phyloP scores from a whole-genome alignment of 2,888 invertebrate genomes.

The Folsomia manolachei region DNA sequence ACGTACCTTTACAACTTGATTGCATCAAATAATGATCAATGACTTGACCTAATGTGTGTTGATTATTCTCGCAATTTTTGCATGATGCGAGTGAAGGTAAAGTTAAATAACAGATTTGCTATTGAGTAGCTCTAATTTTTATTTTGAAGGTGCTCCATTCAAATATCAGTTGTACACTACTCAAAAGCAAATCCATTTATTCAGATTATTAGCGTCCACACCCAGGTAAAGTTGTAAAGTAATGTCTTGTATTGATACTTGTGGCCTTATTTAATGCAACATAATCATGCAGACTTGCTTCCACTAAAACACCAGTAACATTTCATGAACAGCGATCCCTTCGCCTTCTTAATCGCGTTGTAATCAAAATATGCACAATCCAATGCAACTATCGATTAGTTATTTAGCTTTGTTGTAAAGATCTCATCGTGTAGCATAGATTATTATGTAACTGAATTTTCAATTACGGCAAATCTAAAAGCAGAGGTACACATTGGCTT shows the following conservation, averaged over 20 bases:
- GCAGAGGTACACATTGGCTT: no score
- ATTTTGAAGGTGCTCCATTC: not conserved
- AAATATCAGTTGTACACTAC: not conserved
- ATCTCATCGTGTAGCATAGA: no score
- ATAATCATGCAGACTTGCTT: no score
- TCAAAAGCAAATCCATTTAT: not conserved
- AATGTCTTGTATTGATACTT: not conserved
- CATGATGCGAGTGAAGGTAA: no score
- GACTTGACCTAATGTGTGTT: not conserved
- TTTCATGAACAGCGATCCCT: no score
- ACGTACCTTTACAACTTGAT: not conserved
- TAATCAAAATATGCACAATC: not conserved
- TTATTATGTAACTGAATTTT: no score
- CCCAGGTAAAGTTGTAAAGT: not conserved
- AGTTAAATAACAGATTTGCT: no score
- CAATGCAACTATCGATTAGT: not conserved
- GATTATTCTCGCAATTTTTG: not conserved
- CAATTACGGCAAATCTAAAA: no score
- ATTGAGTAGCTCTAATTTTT: not conserved
- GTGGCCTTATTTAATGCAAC: not conserved
- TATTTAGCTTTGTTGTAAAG: no score
- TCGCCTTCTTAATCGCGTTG: slow-evolving; percentile 11
- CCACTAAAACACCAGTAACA: no score
- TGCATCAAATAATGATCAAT: not conserved
- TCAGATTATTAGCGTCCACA: not conserved